Evolutionary conservation across 2,888 invertebrate genomes (phyloP), one percentile per base, ranked within the genome.

Genomic region (Andrena bucephala): DNA sequence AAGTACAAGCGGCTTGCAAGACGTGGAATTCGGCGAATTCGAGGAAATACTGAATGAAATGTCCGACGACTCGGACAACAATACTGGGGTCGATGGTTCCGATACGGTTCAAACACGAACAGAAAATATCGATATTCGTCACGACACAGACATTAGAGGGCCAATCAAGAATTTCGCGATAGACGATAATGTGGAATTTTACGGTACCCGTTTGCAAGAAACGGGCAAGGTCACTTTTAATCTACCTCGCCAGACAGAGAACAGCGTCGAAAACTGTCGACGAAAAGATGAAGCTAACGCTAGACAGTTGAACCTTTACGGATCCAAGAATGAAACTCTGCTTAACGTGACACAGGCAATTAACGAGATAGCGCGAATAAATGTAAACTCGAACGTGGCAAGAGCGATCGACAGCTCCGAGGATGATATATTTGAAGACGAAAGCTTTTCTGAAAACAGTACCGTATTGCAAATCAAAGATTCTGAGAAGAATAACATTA

Each of bases 371-470:
- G 50, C 63, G 2, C 68, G 13, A 67, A 59, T 77, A 20, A 88
- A 82, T 63, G 33, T 54, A 42, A 65, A 72, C 2, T 36, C 70
- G 1, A 27, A n/a, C 2, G 2, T 16, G 7, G 7, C 48, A 31
- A 20, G 10, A 13, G 13, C 31, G 0, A 2, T 29, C 4, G n/a
- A 24, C 0, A 88, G 89, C 57, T 91, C 91, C 0, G 91, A 91
- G 8, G 90, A 91, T 5, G 92, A 92, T 73, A 88, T 92, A 70
- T 92, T 92, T 71, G 81, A 27, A 62, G 82, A 82, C 0, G 75
- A 82, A n/a, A 33, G 13, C 13, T 27, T 50, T 27, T 16, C 6
- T 24, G 1, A 2, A 0, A 10, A 77, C 33, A 24, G 16, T 52
- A 24, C 27, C 4, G 2, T 20, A 8, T 13, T 7, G 10, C 5